These are phyloP conservation scores for Orestias chungarensis DNA, from an alignment of 2,797 vertebrate genomes.

Conservation along the genomic window DNA sequence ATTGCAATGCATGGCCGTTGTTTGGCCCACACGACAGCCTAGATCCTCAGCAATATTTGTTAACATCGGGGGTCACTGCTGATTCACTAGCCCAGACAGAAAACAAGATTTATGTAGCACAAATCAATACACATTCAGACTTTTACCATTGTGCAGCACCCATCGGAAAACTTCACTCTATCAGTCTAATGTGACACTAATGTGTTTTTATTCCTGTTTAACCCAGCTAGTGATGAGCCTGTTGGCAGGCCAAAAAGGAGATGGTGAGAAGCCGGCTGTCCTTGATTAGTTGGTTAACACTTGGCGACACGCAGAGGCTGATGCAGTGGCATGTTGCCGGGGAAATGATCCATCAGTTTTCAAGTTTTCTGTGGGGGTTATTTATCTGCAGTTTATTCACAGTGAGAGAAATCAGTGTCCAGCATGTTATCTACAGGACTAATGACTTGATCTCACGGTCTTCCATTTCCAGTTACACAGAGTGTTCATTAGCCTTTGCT, in stretches of 20 bases:
- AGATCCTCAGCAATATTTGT: slow-evolving; percentile 98
- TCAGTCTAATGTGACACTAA: slow-evolving; percentile 98
- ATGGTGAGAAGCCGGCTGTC: slow-evolving; percentile 88
- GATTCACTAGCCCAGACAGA: slow-evolving; percentile 96
- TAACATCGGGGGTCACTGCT: slow-evolving; percentile 94
- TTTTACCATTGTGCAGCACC: slow-evolving; percentile 87
- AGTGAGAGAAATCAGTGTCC: slow-evolving; percentile 69
- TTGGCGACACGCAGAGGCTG: slow-evolving; percentile 89
- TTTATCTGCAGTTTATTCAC: slow-evolving; percentile 86
- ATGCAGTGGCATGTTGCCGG: slow-evolving; percentile 89
- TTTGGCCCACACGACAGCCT: slow-evolving; percentile 88
- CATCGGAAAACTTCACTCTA: slow-evolving; percentile 91
- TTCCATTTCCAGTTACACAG: slow-evolving; percentile 36
- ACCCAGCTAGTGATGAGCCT: slow-evolving; percentile 95
- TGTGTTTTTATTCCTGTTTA: slow-evolving; percentile 96
- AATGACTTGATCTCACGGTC: slow-evolving; percentile 49
- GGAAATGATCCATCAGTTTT: slow-evolving; percentile 93
- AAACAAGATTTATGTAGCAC: slow-evolving; percentile 99
- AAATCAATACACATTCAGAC: slow-evolving; percentile 96
- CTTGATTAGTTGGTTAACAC: slow-evolving; percentile 95
- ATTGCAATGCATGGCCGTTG: slow-evolving; percentile 89
- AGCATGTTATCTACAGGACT: slow-evolving; percentile 67
- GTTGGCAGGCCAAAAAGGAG: slow-evolving; percentile 89
- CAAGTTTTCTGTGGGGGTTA: slow-evolving; percentile 84
- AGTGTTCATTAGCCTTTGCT: slow-evolving; percentile 52